A percentile compares a stretch with the other conserved stretches of the same genome.
Conservation (phyloP, 2,797 vertebrate genomes). For the Odontamblyopus lacepedii region DNA sequence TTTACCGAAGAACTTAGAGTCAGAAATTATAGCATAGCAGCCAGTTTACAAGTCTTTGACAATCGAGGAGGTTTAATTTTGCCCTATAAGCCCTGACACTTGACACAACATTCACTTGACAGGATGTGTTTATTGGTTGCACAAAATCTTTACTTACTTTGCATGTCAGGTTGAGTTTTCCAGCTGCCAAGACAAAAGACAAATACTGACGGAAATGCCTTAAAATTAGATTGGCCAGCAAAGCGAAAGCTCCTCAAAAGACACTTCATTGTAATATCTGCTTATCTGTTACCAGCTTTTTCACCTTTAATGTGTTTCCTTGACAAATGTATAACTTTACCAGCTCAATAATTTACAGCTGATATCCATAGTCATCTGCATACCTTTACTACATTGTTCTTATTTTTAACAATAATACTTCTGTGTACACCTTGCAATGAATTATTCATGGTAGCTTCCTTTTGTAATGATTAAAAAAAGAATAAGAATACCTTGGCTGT, state of each 20-base stretch:
- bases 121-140: slow-evolving; percentile 19
- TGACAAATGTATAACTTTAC: too few species aligned
- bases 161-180: slow-evolving; percentile 24
- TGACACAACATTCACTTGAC: slow-evolving; percentile 16
- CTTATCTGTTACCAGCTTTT: not conserved
- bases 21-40: slow-evolving; percentile 1
- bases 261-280: slow-evolving; percentile 4
- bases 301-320: not conserved
- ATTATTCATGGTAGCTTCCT: slow-evolving; percentile 62
- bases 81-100: slow-evolving; percentile 10
- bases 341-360: too few species aligned
- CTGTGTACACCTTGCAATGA: slow-evolving; percentile 49
- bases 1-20: slow-evolving; percentile 8
- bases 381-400: slow-evolving; percentile 24
- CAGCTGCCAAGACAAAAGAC: slow-evolving; percentile 23
- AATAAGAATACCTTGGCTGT: slow-evolving; percentile 56
- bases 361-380: slow-evolving; percentile 37
- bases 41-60: not conserved
- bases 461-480: slow-evolving; percentile 66
- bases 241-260: slow-evolving; percentile 6
- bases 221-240: slow-evolving; percentile 8
- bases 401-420: slow-evolving; percentile 52
- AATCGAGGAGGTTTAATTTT: slow-evolving; percentile 13
- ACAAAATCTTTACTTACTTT: slow-evolving; percentile 23
- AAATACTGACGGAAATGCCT: slow-evolving; percentile 21